These are phyloP conservation scores for Euphydryas editha DNA, from an alignment of 2,888 invertebrate species.

Conservation along the genomic window DNA sequence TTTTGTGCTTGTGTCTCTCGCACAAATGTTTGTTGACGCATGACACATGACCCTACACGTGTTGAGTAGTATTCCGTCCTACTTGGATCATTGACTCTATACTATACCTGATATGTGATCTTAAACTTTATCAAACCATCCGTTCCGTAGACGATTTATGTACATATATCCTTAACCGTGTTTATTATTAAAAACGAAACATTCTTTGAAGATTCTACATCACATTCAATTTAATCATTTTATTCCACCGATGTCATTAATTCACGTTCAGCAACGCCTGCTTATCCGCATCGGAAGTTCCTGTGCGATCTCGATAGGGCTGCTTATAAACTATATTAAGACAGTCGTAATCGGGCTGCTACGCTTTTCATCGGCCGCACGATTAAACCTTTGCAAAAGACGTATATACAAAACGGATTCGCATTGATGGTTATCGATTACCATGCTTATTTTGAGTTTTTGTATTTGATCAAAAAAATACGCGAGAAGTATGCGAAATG, in stretches of 20 bases:
- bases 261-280: background rate
- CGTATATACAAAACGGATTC: conserved; percentile 38
- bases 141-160: background rate
- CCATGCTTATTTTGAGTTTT: conserved; percentile 28
- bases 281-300: background rate
- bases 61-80: no score
- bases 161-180: no score
- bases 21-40: no score
- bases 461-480: conserved; percentile 21
- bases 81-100: no score
- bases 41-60: no score
- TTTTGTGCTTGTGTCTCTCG: no score
- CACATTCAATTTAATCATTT: conserved; percentile 2
- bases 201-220: background rate
- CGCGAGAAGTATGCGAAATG: conserved; percentile 5
- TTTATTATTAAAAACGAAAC: background rate
- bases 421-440: conserved; percentile 42
- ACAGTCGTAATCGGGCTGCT: conserved; percentile 38
- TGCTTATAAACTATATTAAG: conserved; percentile 15
- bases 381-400: conserved; percentile 40
- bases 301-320: conserved; percentile 6
- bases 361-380: conserved; percentile 55
- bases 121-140: no score
- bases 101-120: no score
- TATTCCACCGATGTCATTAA: background rate